A percentile compares a stretch with the other conserved stretches of the same genome.
Conservation (phyloP, 2,797 vertebrate genomes). For the Alca torda region DNA sequence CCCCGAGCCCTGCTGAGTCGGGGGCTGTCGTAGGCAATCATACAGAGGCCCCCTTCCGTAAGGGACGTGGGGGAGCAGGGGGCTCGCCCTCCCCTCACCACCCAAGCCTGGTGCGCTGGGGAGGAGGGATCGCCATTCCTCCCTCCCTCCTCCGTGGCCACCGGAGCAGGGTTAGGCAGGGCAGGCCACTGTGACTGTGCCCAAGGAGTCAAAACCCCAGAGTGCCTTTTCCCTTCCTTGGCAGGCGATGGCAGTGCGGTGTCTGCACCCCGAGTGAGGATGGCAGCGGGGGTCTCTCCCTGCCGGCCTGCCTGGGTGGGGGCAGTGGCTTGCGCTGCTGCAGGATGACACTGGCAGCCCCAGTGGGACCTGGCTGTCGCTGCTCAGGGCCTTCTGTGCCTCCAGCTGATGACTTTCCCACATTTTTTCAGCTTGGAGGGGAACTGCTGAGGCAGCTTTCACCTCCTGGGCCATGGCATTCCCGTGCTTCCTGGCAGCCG, state of each 20-base stretch:
- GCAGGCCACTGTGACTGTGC: background rate
- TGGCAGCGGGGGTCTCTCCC: background rate
- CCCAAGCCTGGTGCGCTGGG: background rate
- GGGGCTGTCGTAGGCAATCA: background rate
- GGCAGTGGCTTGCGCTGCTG: background rate
- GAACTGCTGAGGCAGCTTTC: background rate
- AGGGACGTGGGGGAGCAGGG: fast-evolving
- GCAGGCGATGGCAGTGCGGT: background rate
- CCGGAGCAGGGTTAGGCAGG: background rate
- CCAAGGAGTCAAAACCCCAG: background rate
- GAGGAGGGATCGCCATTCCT: background rate
- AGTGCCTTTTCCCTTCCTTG: background rate
- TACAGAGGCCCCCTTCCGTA: background rate
- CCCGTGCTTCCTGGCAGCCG: background rate
- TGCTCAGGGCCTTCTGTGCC: background rate
- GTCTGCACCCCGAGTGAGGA: background rate
- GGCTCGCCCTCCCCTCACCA: background rate
- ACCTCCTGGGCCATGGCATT: background rate
- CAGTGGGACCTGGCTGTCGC: background rate
- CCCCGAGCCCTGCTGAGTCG: background rate
- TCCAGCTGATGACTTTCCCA: background rate
- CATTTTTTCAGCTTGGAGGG: background rate
- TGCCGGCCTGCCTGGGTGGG: background rate
- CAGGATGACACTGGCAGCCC: background rate
- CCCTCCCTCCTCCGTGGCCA: background rate